phyloP scores from a whole-genome alignment of 1,140 invertebrate genomes.

The Apis cerana region DNA sequence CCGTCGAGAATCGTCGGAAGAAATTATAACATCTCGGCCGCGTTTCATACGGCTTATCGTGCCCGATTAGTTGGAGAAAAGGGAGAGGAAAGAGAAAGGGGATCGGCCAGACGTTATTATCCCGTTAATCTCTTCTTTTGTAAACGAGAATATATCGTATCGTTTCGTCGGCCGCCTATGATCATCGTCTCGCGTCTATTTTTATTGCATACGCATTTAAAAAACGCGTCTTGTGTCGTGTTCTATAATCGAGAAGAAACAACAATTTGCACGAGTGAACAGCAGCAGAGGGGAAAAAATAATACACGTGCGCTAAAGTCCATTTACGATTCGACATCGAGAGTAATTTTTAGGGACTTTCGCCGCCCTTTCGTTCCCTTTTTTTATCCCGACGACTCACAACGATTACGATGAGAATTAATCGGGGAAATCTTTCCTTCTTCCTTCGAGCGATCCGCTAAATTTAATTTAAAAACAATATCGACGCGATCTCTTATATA shows the following conservation, averaged over 20 bases:
- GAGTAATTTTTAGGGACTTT: neutral
- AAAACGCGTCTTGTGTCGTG: conserved; percentile 15
- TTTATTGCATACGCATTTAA: neutral
- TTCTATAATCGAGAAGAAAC: conserved; percentile 27
- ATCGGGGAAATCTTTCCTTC: neutral
- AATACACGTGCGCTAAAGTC: conserved; percentile 35
- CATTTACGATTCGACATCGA: conserved; percentile 10
- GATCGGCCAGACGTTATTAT: neutral
- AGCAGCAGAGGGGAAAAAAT: conserved; percentile 6
- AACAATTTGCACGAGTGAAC: conserved; percentile 24
- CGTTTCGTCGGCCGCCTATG: neutral
- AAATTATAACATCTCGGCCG: too few relatives aligned
- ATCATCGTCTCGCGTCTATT: neutral
- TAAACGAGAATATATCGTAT: conserved; percentile 29
- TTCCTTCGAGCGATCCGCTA: neutral
- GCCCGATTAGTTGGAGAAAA: neutral
- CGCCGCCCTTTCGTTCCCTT: neutral
- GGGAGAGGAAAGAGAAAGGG: neutral
- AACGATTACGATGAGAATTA: neutral
- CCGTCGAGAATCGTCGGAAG: too few relatives aligned
- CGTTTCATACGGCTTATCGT: neutral
- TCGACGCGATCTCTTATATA: conserved; percentile 6
- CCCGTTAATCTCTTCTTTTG: conserved; percentile 6
- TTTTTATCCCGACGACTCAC: neutral
- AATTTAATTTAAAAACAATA: conserved; percentile 3